These are phyloP conservation scores for Eudasyphora cyanicolor DNA, from an alignment of 2,888 invertebrate genomes.

Conservation along the genomic window DNA sequence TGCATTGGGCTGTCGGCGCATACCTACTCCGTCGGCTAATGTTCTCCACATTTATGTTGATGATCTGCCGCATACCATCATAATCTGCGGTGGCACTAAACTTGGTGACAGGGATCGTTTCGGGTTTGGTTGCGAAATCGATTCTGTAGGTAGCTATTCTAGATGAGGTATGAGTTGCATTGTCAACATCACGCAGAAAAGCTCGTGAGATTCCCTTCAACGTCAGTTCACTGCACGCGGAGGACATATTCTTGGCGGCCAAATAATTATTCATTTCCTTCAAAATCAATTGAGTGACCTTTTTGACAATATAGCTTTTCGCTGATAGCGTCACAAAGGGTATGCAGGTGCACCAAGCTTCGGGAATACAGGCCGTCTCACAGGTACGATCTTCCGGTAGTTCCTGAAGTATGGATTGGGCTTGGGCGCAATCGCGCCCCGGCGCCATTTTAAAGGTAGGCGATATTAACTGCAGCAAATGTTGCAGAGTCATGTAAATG, in stretches of 20 bases:
- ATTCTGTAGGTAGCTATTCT: conserved; percentile 54
- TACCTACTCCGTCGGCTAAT: conserved; percentile 71
- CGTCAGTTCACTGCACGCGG: conserved; percentile 66
- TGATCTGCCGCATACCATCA: conserved; percentile 52
- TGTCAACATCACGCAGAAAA: conserved; percentile 22
- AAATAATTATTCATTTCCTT: conserved; percentile 70
- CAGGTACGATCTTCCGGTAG: conserved; percentile 84
- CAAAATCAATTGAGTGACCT: conserved; percentile 60
- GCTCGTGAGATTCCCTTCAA: conserved; percentile 61
- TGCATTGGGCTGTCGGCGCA: conserved; percentile 66
- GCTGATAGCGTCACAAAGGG: conserved; percentile 78
- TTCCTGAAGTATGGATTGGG: conserved; percentile 84
- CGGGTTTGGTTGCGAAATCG: conserved; percentile 52
- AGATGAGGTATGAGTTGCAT: background rate
- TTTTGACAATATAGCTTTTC: conserved; percentile 26
- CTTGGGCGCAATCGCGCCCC: conserved; percentile 82
- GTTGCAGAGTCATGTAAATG: conserved; percentile 85
- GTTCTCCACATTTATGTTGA: conserved; percentile 66
- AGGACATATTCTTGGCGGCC: conserved; percentile 64
- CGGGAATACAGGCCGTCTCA: conserved; percentile 83
- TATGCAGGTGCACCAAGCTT: conserved; percentile 89
- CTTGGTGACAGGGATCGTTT: conserved; percentile 46
- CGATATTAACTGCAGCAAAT: conserved; percentile 81
- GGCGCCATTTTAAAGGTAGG: conserved; percentile 65
- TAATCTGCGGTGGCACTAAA: conserved; percentile 70